phyloP scores from a whole-genome alignment of 92 coral and sea anemone species.

The Zoanthus gigantus region DNA sequence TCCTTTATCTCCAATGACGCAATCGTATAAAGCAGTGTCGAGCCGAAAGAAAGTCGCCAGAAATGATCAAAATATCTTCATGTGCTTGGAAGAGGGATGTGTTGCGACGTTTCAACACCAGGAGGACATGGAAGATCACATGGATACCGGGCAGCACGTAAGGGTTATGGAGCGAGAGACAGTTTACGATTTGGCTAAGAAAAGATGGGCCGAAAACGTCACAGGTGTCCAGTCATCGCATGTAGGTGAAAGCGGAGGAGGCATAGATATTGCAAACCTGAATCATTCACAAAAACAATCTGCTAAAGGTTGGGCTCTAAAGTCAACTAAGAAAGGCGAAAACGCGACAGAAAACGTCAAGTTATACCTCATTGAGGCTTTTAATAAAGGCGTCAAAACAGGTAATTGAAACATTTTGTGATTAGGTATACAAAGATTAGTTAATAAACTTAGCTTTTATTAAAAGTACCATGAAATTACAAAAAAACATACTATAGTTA shows the following conservation, averaged over 20 bases:
- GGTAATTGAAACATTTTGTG: conserved; percentile 21
- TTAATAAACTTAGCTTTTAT: conserved; percentile 7
- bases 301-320: conserved; percentile 56
- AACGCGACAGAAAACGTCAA: conserved; percentile 48
- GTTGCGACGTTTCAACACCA: background rate
- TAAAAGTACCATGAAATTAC: background rate
- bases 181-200: no score
- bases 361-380: conserved; percentile 43
- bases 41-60: background rate
- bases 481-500: no score
- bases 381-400: conserved; percentile 41
- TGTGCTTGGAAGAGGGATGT: background rate
- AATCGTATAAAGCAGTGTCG: background rate
- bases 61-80: background rate
- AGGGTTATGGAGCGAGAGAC: background rate
- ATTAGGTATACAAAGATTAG: background rate
- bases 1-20: background rate
- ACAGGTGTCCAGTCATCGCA: no score
- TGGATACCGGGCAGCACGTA: background rate
- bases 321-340: conserved; percentile 35
- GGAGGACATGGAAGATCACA: background rate
- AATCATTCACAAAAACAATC: conserved; percentile 13
- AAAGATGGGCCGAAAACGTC: no score
- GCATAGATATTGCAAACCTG: no score
- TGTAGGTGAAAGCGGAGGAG: no score